Conservation (phyloP, 2,888 invertebrate species). For the Galerucella calmariensis region DNA sequence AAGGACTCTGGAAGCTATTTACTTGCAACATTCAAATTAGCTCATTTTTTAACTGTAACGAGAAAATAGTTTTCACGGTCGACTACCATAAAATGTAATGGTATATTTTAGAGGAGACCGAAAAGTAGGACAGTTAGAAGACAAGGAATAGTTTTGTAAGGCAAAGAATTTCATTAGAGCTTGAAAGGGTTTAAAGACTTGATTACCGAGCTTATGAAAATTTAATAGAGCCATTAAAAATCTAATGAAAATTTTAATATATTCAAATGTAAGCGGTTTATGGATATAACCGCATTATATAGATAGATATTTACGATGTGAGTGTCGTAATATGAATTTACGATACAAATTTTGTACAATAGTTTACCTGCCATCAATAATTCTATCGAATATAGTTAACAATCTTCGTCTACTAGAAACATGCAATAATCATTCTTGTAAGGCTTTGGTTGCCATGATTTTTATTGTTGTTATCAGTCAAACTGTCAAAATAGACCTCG, state of each 20-base stretch:
- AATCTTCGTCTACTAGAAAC: too few species aligned
- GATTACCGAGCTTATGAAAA: conserved; percentile 4
- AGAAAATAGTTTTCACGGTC: conserved; percentile 16
- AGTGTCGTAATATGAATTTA: too few species aligned
- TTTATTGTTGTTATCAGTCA: too few species aligned
- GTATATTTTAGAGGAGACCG: not conserved
- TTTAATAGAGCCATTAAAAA: not conserved
- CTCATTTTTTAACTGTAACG: conserved; percentile 5
- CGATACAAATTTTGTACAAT: too few species aligned
- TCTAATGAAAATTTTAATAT: not conserved
- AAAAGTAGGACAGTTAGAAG: not conserved
- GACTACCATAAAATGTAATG: conserved; percentile 7
- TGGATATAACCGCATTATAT: not conserved
- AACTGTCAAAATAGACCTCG: too few species aligned
- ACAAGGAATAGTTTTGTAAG: not conserved
- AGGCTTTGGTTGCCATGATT: too few species aligned
- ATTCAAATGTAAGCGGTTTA: not conserved
- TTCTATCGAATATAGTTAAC: too few species aligned
- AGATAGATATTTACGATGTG: not conserved
- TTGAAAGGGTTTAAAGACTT: conserved; percentile 3
- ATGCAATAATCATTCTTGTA: too few species aligned
- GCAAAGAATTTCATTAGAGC: conserved; percentile 6
- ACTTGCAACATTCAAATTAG: conserved; percentile 19
- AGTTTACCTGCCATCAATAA: too few species aligned
- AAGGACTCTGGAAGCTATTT: conserved; percentile 4